Conservation (phyloP, 2,888 invertebrate genomes). For the Melitaea athalia region DNA sequence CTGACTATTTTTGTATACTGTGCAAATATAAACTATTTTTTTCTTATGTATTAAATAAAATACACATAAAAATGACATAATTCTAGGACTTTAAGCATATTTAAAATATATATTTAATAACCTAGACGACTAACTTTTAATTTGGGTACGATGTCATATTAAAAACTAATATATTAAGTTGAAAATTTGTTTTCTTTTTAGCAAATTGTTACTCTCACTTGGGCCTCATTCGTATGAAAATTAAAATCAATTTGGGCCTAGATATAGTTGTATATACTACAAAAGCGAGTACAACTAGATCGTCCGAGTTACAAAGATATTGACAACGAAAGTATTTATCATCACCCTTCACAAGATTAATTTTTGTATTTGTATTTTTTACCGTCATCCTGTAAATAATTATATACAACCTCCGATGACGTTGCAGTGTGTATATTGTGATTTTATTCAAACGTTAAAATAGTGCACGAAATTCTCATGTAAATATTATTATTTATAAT, state of each 20-base stretch:
- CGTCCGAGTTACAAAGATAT: neutral
- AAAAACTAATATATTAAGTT: slow-evolving; percentile 13
- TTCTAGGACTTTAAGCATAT: slow-evolving; percentile 7
- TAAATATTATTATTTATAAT: slow-evolving; percentile 1
- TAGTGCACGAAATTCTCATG: neutral
- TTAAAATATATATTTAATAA: slow-evolving; percentile 8
- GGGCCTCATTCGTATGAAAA: neutral
- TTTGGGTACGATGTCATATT: slow-evolving; percentile 3
- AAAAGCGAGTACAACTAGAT: neutral
- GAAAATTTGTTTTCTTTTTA: neutral
- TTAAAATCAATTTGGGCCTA: neutral
- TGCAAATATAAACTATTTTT: neutral
- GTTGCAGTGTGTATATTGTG: slow-evolving; percentile 17
- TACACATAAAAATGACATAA: neutral
- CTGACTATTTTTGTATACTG: neutral
- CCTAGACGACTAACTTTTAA: slow-evolving; percentile 2
- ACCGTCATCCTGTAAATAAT: slow-evolving; percentile 22
- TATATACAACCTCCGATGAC: slow-evolving; percentile 20
- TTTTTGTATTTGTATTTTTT: slow-evolving; percentile 9
- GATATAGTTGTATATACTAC: neutral
- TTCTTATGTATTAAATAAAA: neutral
- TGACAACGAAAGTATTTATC: slow-evolving; percentile 13
- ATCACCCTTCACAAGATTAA: neutral
- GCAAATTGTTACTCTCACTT: neutral
- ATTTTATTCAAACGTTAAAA: neutral